Percentiles rank a stretch among this genome's conserved stretches.
phyloP scores from a whole-genome alignment of 2,113 vertebrate genomes.

The Elgaria multicarinata region DNA sequence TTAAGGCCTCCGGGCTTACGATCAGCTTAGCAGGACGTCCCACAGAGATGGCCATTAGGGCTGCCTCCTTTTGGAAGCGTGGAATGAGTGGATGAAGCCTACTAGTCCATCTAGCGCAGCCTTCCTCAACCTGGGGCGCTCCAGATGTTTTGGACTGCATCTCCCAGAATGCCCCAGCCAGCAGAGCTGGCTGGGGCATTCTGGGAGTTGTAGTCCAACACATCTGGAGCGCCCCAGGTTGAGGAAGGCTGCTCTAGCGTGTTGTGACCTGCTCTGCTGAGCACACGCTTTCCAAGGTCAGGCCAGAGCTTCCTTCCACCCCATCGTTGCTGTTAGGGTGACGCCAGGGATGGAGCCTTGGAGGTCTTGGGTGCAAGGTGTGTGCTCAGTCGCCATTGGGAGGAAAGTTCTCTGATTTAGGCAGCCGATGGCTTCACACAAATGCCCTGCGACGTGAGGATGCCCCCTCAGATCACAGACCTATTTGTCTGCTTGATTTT shows the following conservation, averaged over 20 bases:
- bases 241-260: too few relatives aligned
- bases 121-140: too few relatives aligned
- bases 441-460: neutral
- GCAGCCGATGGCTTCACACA: neutral
- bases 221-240: too few relatives aligned
- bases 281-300: neutral
- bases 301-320: too few relatives aligned
- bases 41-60: neutral
- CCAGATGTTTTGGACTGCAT: too few relatives aligned
- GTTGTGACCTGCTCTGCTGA: neutral
- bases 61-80: neutral
- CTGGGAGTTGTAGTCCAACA: too few relatives aligned
- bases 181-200: too few relatives aligned
- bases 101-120: accelerated
- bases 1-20: too few relatives aligned
- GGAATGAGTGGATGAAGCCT: neutral
- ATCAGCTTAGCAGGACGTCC: neutral
- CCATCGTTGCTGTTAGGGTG: neutral
- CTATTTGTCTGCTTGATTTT: neutral
- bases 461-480: neutral
- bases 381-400: neutral
- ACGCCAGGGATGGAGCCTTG: neutral
- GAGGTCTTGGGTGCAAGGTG: too few relatives aligned
- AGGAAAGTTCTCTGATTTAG: neutral
- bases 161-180: too few relatives aligned